Evolutionary conservation across 2,113 vertebrate genomes (phyloP).

Genomic region (Pterocles gutturalis): DNA sequence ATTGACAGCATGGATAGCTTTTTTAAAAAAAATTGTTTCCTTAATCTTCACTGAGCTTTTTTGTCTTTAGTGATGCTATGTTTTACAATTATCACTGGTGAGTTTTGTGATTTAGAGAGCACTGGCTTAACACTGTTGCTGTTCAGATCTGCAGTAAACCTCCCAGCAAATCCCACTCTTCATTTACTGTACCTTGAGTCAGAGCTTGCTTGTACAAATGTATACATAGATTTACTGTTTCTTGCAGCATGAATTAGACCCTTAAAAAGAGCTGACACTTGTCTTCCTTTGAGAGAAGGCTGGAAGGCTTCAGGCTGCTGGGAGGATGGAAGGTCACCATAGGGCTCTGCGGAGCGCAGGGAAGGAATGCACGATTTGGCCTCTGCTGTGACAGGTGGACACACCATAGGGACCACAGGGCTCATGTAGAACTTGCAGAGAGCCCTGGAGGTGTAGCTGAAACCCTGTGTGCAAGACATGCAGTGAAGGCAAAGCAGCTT

Average conservation of each 20-base stretch:
- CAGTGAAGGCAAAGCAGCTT: background rate
- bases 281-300: background rate
- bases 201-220: background rate
- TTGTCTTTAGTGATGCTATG: background rate
- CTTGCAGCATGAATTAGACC: background rate
- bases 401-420: background rate
- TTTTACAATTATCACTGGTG: background rate
- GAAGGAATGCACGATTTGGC: background rate
- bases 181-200: background rate
- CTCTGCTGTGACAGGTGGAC: background rate
- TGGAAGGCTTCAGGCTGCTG: background rate
- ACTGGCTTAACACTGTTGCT: background rate
- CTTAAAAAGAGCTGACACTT: background rate
- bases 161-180: background rate
- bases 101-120: background rate
- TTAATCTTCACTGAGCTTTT: constrained; percentile 1
- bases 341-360: accelerated
- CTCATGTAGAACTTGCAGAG: background rate
- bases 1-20: background rate
- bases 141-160: background rate
- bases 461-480: background rate
- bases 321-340: background rate
- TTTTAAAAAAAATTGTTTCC: background rate
- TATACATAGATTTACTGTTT: background rate
- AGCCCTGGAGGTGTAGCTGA: background rate